Conservation (phyloP, 2,888 invertebrate genomes). For the Colostygia pectinataria region DNA sequence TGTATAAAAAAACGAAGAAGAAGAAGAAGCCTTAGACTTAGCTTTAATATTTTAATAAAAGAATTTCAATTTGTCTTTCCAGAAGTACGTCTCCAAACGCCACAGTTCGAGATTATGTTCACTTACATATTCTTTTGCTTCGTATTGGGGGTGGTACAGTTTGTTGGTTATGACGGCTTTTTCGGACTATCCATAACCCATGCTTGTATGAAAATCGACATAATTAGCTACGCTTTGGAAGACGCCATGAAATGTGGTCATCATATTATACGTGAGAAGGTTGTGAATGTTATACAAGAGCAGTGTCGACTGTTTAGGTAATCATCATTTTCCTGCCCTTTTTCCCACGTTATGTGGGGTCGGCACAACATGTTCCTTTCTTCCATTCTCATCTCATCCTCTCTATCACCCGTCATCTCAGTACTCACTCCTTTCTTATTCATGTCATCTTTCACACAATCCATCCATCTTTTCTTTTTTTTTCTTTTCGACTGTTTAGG, state of each 20-base stretch:
- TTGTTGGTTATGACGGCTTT: constrained; percentile 58
- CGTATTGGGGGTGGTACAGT: constrained; percentile 46
- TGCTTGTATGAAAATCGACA: constrained; percentile 59
- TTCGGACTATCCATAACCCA: constrained; percentile 58
- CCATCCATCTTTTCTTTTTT: too few relatives aligned
- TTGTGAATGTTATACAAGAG: constrained; percentile 50
- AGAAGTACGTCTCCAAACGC: constrained; percentile 43
- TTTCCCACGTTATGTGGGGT: too few relatives aligned
- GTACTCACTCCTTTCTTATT: too few relatives aligned
- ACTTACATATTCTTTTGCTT: constrained; percentile 44
- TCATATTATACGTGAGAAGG: constrained; percentile 21
- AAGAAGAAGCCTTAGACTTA: too few relatives aligned
- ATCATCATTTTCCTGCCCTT: constrained; percentile 15
- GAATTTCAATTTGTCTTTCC: neutral
- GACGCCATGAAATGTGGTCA: constrained; percentile 42
- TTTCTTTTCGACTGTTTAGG: too few relatives aligned
- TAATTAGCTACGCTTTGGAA: constrained; percentile 51
- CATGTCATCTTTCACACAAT: too few relatives aligned
- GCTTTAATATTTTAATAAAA: neutral
- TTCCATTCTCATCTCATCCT: too few relatives aligned
- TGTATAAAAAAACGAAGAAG: too few relatives aligned
- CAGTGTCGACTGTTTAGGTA: constrained; percentile 54
- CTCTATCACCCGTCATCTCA: too few relatives aligned
- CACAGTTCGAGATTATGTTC: constrained; percentile 55
- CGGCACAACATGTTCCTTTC: too few relatives aligned